Base-by-base conservation (phyloP, 2,888 invertebrate genomes). In the Ephialtes manifestator region DNA sequence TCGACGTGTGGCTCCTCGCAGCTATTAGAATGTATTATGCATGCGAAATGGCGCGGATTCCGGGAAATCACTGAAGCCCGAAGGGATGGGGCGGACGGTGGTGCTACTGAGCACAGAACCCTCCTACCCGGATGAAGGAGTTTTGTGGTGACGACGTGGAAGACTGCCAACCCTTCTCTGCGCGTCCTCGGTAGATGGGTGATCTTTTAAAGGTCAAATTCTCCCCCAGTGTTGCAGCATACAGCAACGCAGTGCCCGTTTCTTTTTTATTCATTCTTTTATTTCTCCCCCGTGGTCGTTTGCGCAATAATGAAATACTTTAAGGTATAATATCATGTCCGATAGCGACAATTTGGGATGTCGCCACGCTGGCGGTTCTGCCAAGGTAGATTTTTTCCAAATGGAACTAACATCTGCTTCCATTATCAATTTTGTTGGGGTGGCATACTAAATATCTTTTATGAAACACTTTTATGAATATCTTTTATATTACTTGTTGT, bases 11-110 rank as follows among this genome's bases (percentile, higher is more conserved):
- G 68, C 58, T 83, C 70, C 68, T 80, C 76, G 55, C 68, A 65
- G 72, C 93, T 92, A 93, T 93, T 93, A 93, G 91, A 92, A 93
- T 93, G 92, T 93, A 93, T 93, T 93, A 93, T 93, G 93, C 93
- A 93, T 93, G 92, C 92, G 92, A 92, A 93, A 92, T 92, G 92
- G 90, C 90, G 91, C 90, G 92, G 92, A 92, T 92, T 91, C 91
- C 91, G 89, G 90, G 90, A 92, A 92, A 92, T 92, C 92, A 92
- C 91, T 92, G 91, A 88, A 91, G 90, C 91, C 91, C 67, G 60
- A 76, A 46, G 67, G 43, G 72, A 60, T 65, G 63, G 67, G 58
- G 58, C 24, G 70, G 46, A 60, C 79, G 63, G 28, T 75, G 58
- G 65, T 75, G 63, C 63, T 81, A 63, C 74, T 68, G 65, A 79